phyloP scores from a whole-genome alignment of 2,888 invertebrate genomes.

The Isotomurus palustris region DNA sequence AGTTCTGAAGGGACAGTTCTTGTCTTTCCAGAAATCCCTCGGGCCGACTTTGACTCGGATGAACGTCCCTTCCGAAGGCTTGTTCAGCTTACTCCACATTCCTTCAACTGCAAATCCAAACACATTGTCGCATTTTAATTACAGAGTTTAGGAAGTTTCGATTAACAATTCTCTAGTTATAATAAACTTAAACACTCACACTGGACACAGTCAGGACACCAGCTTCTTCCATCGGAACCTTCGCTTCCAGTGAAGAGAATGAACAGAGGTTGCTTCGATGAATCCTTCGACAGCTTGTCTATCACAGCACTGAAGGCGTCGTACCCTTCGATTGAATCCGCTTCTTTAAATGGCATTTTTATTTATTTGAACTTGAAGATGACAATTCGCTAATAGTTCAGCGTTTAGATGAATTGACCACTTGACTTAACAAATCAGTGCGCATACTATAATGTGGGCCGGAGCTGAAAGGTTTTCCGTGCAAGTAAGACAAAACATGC shows the following conservation, averaged over 20 bases:
- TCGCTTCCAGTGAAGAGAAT: constrained; percentile 65
- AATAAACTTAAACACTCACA: constrained; percentile 56
- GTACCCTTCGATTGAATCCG: constrained; percentile 57
- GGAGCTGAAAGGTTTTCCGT: no score
- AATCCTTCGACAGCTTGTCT: constrained; percentile 48
- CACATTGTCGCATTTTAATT: neutral
- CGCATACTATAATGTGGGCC: no score
- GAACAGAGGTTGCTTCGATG: constrained; percentile 45
- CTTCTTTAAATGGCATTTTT: constrained; percentile 21
- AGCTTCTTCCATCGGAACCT: constrained; percentile 60
- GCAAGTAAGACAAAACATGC: no score
- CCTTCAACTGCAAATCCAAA: constrained; percentile 31
- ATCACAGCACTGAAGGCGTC: constrained; percentile 60
- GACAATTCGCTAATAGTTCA: no score
- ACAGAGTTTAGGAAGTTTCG: neutral
- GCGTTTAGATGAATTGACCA: no score
- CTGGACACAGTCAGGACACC: constrained; percentile 84
- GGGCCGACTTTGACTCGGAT: constrained; percentile 41
- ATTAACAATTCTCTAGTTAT: neutral
- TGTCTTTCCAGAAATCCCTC: constrained; percentile 73
- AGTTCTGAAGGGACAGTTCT: constrained; percentile 73
- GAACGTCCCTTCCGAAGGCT: constrained; percentile 20
- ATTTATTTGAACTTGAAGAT: no score
- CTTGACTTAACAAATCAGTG: no score
- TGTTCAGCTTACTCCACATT: constrained; percentile 14